Evolutionary conservation across 2,888 invertebrate species (phyloP).

Genomic region (Chymomyza procnemis): DNA sequence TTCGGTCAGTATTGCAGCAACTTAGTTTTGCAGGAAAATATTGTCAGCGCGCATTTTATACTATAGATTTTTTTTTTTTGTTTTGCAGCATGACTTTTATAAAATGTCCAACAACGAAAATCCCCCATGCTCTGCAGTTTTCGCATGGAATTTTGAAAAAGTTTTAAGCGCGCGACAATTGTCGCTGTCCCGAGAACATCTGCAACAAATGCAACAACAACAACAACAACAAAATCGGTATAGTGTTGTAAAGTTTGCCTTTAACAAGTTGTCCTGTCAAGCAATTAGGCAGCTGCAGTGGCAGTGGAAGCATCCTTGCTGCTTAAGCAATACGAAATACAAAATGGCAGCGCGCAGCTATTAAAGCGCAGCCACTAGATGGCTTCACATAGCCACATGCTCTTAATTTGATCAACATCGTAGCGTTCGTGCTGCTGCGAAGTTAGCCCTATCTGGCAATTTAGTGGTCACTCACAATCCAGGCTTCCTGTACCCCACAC

Average conservation of each 20-base stretch:
- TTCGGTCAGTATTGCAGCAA: not conserved
- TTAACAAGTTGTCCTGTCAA: conserved; percentile 40
- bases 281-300: conserved; percentile 45
- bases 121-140: not conserved
- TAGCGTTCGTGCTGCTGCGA: not conserved
- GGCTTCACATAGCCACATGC: conserved; percentile 61
- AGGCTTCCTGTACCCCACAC: not conserved
- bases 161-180: conserved; percentile 50
- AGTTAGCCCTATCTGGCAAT: conserved; percentile 53
- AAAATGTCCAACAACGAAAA: conserved; percentile 18
- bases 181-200: conserved; percentile 26
- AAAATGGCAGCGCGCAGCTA: conserved; percentile 22
- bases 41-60: conserved; percentile 15
- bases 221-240: conserved; percentile 7
- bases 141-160: conserved; percentile 29
- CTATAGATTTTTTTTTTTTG: too few relatives aligned
- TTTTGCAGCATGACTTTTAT: conserved; percentile 45
- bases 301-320: conserved; percentile 19
- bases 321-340: conserved; percentile 37
- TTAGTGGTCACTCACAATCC: conserved; percentile 46
- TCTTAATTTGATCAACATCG: conserved; percentile 67
- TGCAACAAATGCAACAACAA: conserved; percentile 24
- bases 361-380: conserved; percentile 15
- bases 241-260: conserved; percentile 17
- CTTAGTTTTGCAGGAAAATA: conserved; percentile 6